These are phyloP conservation scores for Ramphastos sulfuratus DNA, from an alignment of 2,113 vertebrate genomes.

Conservation along the genomic window DNA sequence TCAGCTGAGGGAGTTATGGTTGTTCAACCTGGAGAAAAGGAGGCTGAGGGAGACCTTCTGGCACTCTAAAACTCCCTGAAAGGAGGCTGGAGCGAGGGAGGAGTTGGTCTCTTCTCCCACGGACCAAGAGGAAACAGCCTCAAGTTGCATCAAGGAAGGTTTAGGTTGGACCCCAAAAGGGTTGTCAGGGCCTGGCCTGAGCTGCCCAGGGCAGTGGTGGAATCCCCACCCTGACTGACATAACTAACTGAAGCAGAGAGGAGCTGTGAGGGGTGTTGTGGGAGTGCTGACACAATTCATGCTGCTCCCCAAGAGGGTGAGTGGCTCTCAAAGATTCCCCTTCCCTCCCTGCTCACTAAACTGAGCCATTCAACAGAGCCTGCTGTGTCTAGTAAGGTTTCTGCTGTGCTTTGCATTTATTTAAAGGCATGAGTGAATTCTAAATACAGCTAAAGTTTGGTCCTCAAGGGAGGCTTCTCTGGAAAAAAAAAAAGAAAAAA, in stretches of 20 bases:
- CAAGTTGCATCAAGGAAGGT: no score
- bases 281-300: background rate
- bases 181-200: no score
- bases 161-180: no score
- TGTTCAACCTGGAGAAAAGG: no score
- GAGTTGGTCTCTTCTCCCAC: no score
- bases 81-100: no score
- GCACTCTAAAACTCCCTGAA: no score
- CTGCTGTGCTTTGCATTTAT: constrained; percentile 35
- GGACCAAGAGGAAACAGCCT: no score
- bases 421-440: constrained; percentile 32
- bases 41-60: no score
- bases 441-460: constrained; percentile 29
- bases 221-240: no score
- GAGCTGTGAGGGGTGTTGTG: background rate
- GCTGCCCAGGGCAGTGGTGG: no score
- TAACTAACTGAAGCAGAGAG: accelerated
- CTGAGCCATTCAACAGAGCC: background rate
- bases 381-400: background rate
- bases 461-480: background rate
- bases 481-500: background rate
- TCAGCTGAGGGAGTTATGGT: no score
- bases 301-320: background rate
- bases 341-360: background rate
- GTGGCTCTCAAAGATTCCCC: background rate